Evolutionary conservation across 2,797 vertebrate species (phyloP).

Genomic region (Mareca penelope): DNA sequence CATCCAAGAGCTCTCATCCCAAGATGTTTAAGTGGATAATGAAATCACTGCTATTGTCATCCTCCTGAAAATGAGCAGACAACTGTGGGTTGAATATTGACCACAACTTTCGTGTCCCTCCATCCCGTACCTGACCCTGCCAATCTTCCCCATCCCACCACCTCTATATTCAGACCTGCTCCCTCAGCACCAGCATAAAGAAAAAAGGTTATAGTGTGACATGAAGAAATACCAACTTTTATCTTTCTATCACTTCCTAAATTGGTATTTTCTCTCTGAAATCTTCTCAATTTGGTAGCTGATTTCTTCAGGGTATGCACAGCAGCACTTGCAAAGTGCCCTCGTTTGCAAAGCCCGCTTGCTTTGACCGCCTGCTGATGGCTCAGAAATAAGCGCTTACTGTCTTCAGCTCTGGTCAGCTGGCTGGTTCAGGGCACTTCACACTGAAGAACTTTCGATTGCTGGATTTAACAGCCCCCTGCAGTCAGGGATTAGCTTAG

Average conservation of each 20-base stretch:
- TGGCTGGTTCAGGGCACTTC: neutral
- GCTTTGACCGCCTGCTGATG: neutral
- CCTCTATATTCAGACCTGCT: neutral
- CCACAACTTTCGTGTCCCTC: neutral
- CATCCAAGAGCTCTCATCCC: neutral
- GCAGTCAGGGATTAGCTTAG: neutral
- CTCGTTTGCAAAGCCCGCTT: neutral
- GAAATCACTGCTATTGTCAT: neutral
- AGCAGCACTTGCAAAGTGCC: neutral
- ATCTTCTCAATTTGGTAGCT: neutral
- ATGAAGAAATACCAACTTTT: neutral
- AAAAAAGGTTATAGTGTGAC: fast-evolving
- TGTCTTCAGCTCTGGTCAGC: neutral
- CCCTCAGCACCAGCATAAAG: neutral
- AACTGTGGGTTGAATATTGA: neutral
- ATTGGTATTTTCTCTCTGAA: neutral
- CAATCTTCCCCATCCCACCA: neutral
- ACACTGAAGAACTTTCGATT: neutral
- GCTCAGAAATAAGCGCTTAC: neutral
- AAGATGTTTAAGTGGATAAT: neutral
- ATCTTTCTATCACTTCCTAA: neutral
- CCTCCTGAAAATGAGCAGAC: neutral
- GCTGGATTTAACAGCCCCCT: neutral
- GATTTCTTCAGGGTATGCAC: neutral
- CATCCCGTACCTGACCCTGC: neutral